Evolutionary conservation across 1,140 invertebrate genomes (phyloP).

Genomic region (Myzus persicae): DNA sequence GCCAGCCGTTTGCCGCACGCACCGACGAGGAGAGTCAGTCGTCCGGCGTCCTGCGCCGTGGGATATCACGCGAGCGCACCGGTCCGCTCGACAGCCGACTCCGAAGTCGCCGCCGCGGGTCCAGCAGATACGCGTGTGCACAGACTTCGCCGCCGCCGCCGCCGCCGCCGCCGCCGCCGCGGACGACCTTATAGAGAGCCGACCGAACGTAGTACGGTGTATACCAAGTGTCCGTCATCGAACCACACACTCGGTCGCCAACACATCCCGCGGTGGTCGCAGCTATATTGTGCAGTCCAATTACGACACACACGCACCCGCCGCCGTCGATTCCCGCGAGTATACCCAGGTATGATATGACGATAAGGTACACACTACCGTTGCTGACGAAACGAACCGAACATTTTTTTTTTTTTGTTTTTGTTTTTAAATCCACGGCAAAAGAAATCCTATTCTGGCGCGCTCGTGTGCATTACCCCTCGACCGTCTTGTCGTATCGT

Average conservation of each 20-base stretch:
- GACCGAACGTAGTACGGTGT: neutral
- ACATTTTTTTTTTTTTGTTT: no score
- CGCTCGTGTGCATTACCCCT: neutral
- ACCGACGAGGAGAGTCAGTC: neutral
- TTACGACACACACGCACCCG: neutral
- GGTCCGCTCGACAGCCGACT: neutral
- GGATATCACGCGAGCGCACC: neutral
- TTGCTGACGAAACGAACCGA: neutral
- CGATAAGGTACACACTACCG: neutral
- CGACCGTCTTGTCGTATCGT: neutral
- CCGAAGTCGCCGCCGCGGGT: neutral
- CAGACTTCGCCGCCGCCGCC: neutral
- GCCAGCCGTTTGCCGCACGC: neutral
- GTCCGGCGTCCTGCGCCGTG: constrained; percentile 45
- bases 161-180: neutral
- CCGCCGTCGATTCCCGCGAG: neutral
- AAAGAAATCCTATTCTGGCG: neutral
- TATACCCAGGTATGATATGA: constrained; percentile 13
- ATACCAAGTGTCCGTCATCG: neutral
- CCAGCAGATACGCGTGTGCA: constrained; percentile 1
- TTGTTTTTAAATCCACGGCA: neutral
- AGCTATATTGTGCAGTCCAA: neutral
- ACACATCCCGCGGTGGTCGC: neutral
- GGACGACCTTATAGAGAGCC: neutral
- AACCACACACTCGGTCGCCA: neutral